phyloP scores from a whole-genome alignment of 2,888 invertebrate species.

The Drosophila anceps region DNA sequence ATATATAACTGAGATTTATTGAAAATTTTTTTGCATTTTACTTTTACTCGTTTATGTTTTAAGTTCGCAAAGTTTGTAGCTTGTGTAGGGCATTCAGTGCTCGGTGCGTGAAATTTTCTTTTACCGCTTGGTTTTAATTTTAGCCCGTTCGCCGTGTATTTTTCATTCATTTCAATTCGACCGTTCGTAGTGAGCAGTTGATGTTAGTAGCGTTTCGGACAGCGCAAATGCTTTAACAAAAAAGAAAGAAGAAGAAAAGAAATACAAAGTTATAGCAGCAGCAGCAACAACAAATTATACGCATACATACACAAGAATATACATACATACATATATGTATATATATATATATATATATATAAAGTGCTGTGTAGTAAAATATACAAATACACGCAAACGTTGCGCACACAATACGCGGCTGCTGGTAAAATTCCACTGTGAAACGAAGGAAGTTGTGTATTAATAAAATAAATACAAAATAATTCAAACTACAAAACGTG shows the following conservation, averaged over 20 bases:
- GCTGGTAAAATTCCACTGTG: constrained; percentile 81
- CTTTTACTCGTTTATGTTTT: neutral
- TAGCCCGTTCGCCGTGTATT: constrained; percentile 80
- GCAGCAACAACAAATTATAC: constrained; percentile 62
- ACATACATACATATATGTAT: constrained; percentile 20
- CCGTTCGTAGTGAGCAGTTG: constrained; percentile 67
- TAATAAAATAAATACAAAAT: constrained; percentile 67
- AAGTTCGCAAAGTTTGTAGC: neutral
- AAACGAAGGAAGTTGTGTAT: constrained; percentile 74
- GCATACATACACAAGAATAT: constrained; percentile 44
- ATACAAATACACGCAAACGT: constrained; percentile 39
- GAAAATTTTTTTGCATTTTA: neutral
- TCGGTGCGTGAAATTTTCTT: neutral
- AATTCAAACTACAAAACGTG: constrained; percentile 66
- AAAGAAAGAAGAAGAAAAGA: constrained; percentile 40
- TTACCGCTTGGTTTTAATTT: constrained; percentile 71
- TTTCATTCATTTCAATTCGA: constrained; percentile 84
- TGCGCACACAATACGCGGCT: constrained; percentile 41
- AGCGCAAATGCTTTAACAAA: constrained; percentile 55
- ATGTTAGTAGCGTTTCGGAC: constrained; percentile 48
- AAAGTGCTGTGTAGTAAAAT: constrained; percentile 53
- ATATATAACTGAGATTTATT: neutral
- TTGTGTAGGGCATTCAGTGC: constrained; percentile 22
- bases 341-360: constrained; percentile 25
- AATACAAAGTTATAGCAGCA: constrained; percentile 51